Percentiles rank a stretch among this genome's conserved stretches.
Evolutionary conservation across 1,140 invertebrate genomes (phyloP).

Genomic region (Neoseiulus cucumeris): DNA sequence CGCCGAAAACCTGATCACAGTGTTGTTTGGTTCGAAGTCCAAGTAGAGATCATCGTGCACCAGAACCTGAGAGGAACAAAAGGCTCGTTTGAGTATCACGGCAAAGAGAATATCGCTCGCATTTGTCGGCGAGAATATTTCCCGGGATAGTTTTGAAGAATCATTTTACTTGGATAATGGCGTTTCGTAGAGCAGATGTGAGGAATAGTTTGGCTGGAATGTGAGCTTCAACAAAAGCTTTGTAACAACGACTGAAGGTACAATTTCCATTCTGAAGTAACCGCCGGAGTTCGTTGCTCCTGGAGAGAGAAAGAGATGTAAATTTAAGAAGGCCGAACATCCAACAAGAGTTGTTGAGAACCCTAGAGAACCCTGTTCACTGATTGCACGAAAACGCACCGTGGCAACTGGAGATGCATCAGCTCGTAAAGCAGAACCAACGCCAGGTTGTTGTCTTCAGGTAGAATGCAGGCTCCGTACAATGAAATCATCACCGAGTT

Average conservation of each 20-base stretch:
- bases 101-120: no score
- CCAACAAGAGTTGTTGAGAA: no score
- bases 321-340: no score
- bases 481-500: conserved; percentile 55
- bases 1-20: conserved; percentile 45
- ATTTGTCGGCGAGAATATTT: no score
- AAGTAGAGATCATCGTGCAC: conserved; percentile 79
- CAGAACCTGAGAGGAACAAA: conserved; percentile 37
- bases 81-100: no score
- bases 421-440: conserved; percentile 55
- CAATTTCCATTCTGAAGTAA: conserved; percentile 61
- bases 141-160: no score
- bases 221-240: conserved; percentile 67
- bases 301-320: background rate
- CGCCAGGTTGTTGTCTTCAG: conserved; percentile 56
- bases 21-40: conserved; percentile 76
- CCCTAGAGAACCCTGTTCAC: no score
- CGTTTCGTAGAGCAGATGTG: conserved; percentile 67
- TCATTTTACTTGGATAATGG: conserved; percentile 46
- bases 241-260: conserved; percentile 72
- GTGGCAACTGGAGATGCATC: conserved; percentile 57
- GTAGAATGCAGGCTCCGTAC: conserved; percentile 56
- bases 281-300: conserved; percentile 57
- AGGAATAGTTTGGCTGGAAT: conserved; percentile 78
- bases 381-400: background rate